Base-by-base conservation (phyloP, 2,888 invertebrate genomes). In the Dasysyrphus albostriatus region DNA sequence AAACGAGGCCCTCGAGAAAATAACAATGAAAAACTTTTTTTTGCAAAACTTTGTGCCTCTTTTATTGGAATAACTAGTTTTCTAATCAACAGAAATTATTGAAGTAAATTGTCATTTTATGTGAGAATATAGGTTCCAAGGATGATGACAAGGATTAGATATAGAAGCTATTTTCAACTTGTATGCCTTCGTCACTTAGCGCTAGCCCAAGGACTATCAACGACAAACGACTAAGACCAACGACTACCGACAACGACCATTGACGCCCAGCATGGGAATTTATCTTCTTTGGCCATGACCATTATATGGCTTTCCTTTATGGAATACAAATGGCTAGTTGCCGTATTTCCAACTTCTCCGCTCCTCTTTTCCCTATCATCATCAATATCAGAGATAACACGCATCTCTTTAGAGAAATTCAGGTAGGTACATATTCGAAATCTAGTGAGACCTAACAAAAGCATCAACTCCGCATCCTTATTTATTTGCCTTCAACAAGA, bases 401-500 rank as follows among this genome's bases (percentile, higher is more conserved):
- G 42, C 61, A 75, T n/a, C 58, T 63, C 63, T 37, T 72, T 44
- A 44, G 56, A 37, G 49, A 34, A 37, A 34, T 37, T 32, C 19
- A 58, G 29, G 14, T 7, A 14, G 7, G 29, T 32, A 29, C 29
- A 54, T 32, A 58, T 42, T 39, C 14, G 4, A 5, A 24, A 32
- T 37, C 78, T 12, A 61, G 19, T 44, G 42, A 63, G 32, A 63
- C 34, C 29, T 44, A 47, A 54, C 59, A 56, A 39, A 73, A 78
- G 56, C 78, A 74, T 78, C 49, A 69, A 69, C 56, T 56, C 39
- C 47, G 69, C 42, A 84, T 75, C 79, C 83, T 79, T 75, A 79
- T 84, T 82, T 85, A 85, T 85, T 74, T 81, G 63, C 73, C 56
- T 78, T 78, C 81, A 81, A 81, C 85, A 77, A 73, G 85, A 78